These are phyloP conservation scores for Suricata suricatta DNA, from an alignment of 2,113 vertebrate species.

Conservation along the genomic window DNA sequence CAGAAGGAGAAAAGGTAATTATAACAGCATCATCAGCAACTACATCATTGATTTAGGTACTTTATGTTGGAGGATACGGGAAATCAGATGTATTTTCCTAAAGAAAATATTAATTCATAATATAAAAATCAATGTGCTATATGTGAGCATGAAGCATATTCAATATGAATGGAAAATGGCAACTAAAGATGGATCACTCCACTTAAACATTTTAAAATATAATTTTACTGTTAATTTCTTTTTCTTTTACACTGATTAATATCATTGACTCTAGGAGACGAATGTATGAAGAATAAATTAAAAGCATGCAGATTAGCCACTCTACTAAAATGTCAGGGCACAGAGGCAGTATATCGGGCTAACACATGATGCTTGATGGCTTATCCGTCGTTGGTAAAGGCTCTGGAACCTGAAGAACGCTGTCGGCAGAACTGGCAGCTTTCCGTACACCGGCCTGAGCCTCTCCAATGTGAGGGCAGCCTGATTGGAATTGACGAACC, in stretches of 20 bases:
- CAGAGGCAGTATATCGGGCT: constrained; percentile 49
- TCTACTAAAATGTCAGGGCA: constrained; percentile 54
- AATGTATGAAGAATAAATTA: constrained; percentile 64
- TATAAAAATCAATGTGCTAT: constrained; percentile 66
- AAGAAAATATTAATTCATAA: constrained; percentile 62
- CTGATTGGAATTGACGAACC: constrained; percentile 75
- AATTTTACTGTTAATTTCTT: constrained; percentile 54
- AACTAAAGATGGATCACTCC: neutral
- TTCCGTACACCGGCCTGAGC: constrained; percentile 74
- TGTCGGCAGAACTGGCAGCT: constrained; percentile 71
- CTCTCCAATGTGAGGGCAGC: constrained; percentile 51
- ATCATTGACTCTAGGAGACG: neutral
- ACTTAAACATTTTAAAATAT: constrained; percentile 48
- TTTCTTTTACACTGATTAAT: constrained; percentile 1
- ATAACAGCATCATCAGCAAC: neutral
- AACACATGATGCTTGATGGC: constrained; percentile 27
- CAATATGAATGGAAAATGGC: neutral
- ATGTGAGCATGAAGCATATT: constrained; percentile 7
- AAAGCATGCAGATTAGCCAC: constrained; percentile 61
- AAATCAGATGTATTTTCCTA: constrained; percentile 61
- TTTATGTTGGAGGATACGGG: constrained; percentile 18
- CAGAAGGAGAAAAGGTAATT: constrained; percentile 16
- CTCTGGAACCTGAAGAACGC: constrained; percentile 69
- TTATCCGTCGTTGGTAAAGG: constrained; percentile 63
- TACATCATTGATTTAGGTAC: constrained; percentile 50